Percentiles rank a stretch among this genome's conserved stretches.
phyloP scores from a whole-genome alignment of 2,113 vertebrate species.

The Takifugu flavidus region DNA sequence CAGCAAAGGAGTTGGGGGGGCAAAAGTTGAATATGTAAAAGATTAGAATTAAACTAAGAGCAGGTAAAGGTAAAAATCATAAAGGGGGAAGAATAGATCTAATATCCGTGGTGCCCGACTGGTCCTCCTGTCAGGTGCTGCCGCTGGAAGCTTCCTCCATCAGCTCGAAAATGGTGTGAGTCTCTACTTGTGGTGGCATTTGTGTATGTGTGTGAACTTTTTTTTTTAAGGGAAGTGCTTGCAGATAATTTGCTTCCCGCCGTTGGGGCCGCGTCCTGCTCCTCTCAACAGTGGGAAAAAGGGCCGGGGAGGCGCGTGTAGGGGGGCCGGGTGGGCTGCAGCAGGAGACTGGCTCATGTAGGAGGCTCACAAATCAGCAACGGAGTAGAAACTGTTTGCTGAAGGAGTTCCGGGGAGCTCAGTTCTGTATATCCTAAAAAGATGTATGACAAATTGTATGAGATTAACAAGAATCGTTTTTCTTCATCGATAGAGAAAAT shows the following conservation, averaged over 20 bases:
- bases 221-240: conserved; percentile 47
- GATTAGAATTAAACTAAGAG: too few relatives aligned
- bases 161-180: conserved; percentile 45
- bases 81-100: conserved; percentile 3
- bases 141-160: conserved; percentile 36
- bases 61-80: background rate
- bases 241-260: conserved; percentile 73
- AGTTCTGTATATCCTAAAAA: too few relatives aligned
- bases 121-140: conserved; percentile 32
- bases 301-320: conserved; percentile 64
- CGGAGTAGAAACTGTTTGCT: too few relatives aligned
- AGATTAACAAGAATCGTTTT: too few relatives aligned
- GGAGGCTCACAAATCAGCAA: conserved; percentile 1
- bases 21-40: background rate
- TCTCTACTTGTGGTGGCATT: conserved; percentile 58
- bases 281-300: conserved; percentile 72
- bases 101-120: conserved; percentile 32
- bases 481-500: too few relatives aligned
- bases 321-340: conserved; percentile 43
- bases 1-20: background rate
- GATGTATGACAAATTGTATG: too few relatives aligned
- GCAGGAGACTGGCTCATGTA: conserved; percentile 24
- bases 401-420: too few relatives aligned
- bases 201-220: conserved; percentile 48
- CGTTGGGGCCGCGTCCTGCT: conserved; percentile 72